Percentiles rank a stretch among this genome's conserved stretches.
These are phyloP conservation scores for Drosophila orosa DNA, from an alignment of 1,140 invertebrate genomes.

Conservation along the genomic window DNA sequence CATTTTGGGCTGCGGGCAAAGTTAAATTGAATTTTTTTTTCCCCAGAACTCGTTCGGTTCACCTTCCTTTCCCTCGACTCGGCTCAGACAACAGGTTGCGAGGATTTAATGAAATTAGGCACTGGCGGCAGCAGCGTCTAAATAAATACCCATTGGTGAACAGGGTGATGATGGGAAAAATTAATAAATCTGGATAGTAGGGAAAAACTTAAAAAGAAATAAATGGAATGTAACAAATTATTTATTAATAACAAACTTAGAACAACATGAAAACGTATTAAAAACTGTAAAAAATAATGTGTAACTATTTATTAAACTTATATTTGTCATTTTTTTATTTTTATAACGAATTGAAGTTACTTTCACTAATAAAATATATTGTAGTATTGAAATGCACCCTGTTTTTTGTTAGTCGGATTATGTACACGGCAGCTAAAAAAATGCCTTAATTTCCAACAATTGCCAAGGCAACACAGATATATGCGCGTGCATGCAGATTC, in stretches of 20 bases:
- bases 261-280: background rate
- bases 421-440: no score
- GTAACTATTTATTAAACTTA: background rate
- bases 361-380: background rate
- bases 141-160: conserved; percentile 17
- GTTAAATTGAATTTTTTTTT: conserved; percentile 76
- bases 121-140: conserved; percentile 16
- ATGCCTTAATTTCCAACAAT: conserved; percentile 68
- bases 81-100: conserved; percentile 66
- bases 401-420: conserved; percentile 30
- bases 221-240: background rate
- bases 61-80: conserved; percentile 20
- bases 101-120: conserved; percentile 73
- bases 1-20: conserved; percentile 52
- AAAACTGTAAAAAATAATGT: background rate
- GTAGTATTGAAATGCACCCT: conserved; percentile 4
- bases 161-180: conserved; percentile 13
- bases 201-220: background rate
- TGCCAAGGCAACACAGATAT: conserved; percentile 64
- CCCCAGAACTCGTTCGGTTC: conserved; percentile 44
- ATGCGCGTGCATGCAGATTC: conserved; percentile 41
- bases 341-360: background rate
- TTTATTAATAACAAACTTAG: background rate
- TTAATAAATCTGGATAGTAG: background rate
- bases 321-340: background rate